These are phyloP conservation scores for Helicoverpa zea DNA, from an alignment of 1,140 invertebrate species.

Conservation along the genomic window DNA sequence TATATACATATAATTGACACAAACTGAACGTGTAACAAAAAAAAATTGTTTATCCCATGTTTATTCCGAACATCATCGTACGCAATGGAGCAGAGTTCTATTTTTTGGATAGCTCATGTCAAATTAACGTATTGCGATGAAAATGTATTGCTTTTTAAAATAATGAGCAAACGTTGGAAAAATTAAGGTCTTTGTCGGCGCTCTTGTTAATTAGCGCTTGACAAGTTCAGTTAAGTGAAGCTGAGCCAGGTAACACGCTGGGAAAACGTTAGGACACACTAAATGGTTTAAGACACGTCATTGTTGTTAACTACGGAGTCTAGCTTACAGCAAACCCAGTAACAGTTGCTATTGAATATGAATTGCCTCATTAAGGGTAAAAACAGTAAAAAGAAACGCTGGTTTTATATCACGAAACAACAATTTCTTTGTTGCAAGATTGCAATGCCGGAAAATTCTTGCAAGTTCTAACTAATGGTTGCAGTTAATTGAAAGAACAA, in stretches of 20 bases:
- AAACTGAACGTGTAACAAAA: too few species aligned
- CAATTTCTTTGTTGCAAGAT: neutral
- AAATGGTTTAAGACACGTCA: constrained; percentile 19
- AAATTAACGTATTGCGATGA: too few species aligned
- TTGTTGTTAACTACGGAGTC: constrained; percentile 11
- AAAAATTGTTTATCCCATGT: too few species aligned
- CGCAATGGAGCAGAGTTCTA: too few species aligned
- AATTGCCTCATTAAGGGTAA: constrained; percentile 27
- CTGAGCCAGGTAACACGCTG: constrained; percentile 4
- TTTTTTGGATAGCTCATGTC: too few species aligned
- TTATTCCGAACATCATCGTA: too few species aligned
- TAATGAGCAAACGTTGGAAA: neutral
- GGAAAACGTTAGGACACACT: constrained; percentile 16
- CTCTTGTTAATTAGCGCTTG: constrained; percentile 11
- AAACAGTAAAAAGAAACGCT: constrained; percentile 13
- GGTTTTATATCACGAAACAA: constrained; percentile 30
- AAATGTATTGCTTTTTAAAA: too few species aligned
- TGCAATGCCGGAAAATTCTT: constrained; percentile 27
- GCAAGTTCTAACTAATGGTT: constrained; percentile 29
- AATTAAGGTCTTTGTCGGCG: neutral
- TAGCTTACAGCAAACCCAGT: neutral
- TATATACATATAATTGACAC: too few species aligned
- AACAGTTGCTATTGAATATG: constrained; percentile 37
- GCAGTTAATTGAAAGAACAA: constrained; percentile 28
- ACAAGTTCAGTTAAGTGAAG: constrained; percentile 7